Base-by-base conservation (phyloP, 2,888 invertebrate species). In the Muscina levida region DNA sequence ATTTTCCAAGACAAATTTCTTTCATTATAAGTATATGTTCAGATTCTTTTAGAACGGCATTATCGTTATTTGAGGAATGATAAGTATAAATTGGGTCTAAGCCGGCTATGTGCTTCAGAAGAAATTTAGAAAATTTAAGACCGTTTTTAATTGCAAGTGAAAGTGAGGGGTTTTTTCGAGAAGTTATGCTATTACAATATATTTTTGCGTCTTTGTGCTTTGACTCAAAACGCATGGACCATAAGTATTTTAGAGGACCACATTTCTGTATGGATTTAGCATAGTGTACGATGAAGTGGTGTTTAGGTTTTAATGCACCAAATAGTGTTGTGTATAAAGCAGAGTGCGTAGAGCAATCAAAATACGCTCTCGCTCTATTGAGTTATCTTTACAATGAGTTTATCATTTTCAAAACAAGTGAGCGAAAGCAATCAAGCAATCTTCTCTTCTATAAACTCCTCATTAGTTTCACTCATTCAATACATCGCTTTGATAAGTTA, bases 41-140 rank as follows among this genome's bases (percentile, higher is more conserved):
- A 48, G 67, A 78, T 26, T 26, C 44, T 24, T 46, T 46, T 5
- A 46, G 46, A 46, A 46, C 5, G 11, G 15, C 15, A 15, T 1
- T 46, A 15, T 46, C 17, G 15, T n/a, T 11, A 15, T 15, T 46
- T 46, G 15, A 44, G n/a, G 44, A 8, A n/a, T 44, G 44, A 44
- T 13, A 44, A 44, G 44, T 44, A 44, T 13, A 44, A 44, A 31
- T 26, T 1, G 57, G 24, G n/a, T 44, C 48, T 53, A 74, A 46
- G 1, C 53, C 68, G 11, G 13, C 46, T 59, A 72, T 57, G 22
- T 80, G 51, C 6, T 72, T 57, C 0, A 77, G 8, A 39, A 80
- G 71, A 57, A 81, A 75, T 0, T 68, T 72, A 1, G 82, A 57
- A 67, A 82, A 78, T 72, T 75, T 72, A 56, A 75, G 42, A 46